A percentile compares a stretch with the other conserved stretches of the same genome.
Conservation (phyloP, 2,888 invertebrate species). For the Acleris emargana region DNA sequence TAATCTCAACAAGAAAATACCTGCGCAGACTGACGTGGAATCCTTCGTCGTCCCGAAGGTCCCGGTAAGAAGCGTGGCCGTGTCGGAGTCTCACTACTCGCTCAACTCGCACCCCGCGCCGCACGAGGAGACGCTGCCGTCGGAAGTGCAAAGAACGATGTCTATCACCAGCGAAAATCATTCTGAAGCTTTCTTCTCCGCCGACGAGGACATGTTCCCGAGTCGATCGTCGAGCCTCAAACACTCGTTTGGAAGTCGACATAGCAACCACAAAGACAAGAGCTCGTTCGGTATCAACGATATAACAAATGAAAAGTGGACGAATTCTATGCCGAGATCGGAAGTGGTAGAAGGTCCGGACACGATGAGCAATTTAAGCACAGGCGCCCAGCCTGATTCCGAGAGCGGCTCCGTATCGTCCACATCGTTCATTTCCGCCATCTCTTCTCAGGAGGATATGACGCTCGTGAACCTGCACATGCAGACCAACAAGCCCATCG, state of each 20-base stretch:
- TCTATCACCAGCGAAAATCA: constrained; percentile 95
- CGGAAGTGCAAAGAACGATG: constrained; percentile 91
- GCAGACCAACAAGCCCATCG: constrained; percentile 95
- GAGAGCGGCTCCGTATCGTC: constrained; percentile 92
- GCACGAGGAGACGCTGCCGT: constrained; percentile 83
- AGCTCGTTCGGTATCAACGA: constrained; percentile 83
- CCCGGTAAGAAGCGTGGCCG: constrained; percentile 78
- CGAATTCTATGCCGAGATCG: constrained; percentile 65
- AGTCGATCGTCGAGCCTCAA: constrained; percentile 87
- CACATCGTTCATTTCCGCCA: constrained; percentile 94
- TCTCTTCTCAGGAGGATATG: constrained; percentile 96
- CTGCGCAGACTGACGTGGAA: constrained; percentile 55
- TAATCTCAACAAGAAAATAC: constrained; percentile 58
- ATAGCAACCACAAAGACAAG: constrained; percentile 76
- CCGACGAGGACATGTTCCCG: constrained; percentile 93
- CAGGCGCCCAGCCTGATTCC: constrained; percentile 85
- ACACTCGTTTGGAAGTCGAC: constrained; percentile 84
- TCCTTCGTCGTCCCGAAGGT: constrained; percentile 69
- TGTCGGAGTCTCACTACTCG: constrained; percentile 88
- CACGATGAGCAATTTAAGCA: constrained; percentile 71
- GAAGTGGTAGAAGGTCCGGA: constrained; percentile 67
- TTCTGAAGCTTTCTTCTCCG: constrained; percentile 96
- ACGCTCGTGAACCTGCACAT: constrained; percentile 96
- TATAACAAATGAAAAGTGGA: constrained; percentile 71
- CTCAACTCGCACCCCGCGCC: constrained; percentile 81